Evolutionary conservation across 2,888 invertebrate species (phyloP), one percentile per base, ranked within the genome.

Genomic region (Stictocephala bisonia): DNA sequence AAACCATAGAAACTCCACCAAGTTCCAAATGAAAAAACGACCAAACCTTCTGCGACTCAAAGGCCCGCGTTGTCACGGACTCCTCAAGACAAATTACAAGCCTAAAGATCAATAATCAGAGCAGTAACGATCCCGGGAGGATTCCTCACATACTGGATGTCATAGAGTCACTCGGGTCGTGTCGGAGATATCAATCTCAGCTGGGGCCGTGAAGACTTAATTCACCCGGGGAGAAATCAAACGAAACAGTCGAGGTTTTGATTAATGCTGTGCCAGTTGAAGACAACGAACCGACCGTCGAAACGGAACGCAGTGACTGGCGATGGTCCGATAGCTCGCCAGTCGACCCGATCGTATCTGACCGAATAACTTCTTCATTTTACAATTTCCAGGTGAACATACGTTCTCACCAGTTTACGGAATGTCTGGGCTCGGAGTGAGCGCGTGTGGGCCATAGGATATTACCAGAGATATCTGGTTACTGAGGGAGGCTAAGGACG

Each of bases 191-290:
- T 60, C 60, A 60, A 58, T 60, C 60, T 56, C 48, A 48, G 20
- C 20, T 22, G 20, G 20, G 26, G 29, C 56, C 26, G 6, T 60
- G 60, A 60, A 29, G 60, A 60, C 60, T 60, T 60, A 27, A 60
- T 60, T 60, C 60, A 29, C 60, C 40, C 22, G 60, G n/a, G n/a
- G 60, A 40, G 40, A 60, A 40, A 60, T 35, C 60, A 60, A 40
- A 60, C 40, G 60, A 60, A 60, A 60, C 31, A 60, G 40, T 60
- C 60, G 13, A 31, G 20, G n/a, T 56, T 60, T 60, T 60, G 60
- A 60, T 60, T 60, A 56, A 56, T 56, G 56, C 31, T 56, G 13
- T n/a, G 18, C 35, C 40, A 31, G 60, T 15, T 20, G 60, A n/a
- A 31, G 22, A 20, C 26, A 31, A 56, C 18, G 56, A 31, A 20